A percentile compares a stretch with the other conserved stretches of the same genome.
Conservation (phyloP, 2,888 invertebrate genomes). For the Norana najaformis region DNA sequence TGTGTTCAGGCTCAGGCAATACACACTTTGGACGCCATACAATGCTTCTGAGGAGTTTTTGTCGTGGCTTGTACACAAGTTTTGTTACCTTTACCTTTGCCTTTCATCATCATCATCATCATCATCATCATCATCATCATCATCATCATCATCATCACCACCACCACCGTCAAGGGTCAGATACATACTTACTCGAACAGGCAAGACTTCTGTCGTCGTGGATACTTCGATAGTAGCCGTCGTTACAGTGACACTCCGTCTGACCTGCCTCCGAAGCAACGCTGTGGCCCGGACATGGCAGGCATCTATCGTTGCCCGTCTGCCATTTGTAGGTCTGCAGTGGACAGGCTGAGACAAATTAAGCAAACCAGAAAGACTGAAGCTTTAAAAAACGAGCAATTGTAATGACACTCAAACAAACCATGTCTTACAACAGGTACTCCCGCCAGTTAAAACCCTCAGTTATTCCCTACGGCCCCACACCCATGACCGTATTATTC, state of each 20-base stretch:
- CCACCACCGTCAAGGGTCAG: neutral
- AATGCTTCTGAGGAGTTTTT: too few relatives aligned
- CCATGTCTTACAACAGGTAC: too few relatives aligned
- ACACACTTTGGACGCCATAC: too few relatives aligned
- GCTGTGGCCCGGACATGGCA: slow-evolving; percentile 85
- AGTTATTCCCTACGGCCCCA: too few relatives aligned
- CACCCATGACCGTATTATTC: too few relatives aligned
- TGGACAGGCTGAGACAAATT: slow-evolving; percentile 71
- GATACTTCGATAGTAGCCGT: slow-evolving; percentile 82
- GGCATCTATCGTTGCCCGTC: slow-evolving; percentile 83
- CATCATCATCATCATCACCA: neutral
- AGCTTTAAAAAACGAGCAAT: neutral
- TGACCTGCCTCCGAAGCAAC: slow-evolving; percentile 73
- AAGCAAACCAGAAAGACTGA: neutral
- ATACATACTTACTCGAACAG: slow-evolving; percentile 67
- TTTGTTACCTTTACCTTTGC: too few relatives aligned
- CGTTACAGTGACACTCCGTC: slow-evolving; percentile 83
- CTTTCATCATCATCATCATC: neutral
- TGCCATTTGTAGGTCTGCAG: slow-evolving; percentile 86
- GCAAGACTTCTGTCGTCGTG: neutral
- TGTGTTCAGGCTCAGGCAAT: too few relatives aligned
- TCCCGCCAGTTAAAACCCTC: too few relatives aligned
- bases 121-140: neutral
- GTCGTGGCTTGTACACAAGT: too few relatives aligned
- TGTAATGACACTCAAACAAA: neutral